Evolutionary conservation across 2,888 invertebrate species (phyloP).

Genomic region (Girardia tigrina): DNA sequence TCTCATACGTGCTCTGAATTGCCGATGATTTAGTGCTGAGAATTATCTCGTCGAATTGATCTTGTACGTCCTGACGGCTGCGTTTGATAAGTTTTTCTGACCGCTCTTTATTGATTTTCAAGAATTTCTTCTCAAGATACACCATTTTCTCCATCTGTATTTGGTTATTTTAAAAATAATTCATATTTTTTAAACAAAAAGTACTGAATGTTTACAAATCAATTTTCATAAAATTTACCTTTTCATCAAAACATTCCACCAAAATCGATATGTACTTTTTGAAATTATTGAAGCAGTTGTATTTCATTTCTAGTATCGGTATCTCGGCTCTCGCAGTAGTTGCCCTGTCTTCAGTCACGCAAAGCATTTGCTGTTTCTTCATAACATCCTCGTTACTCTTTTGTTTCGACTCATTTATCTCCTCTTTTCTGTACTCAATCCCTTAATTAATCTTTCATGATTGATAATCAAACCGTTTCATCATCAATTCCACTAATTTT

Average conservation of each 20-base stretch:
- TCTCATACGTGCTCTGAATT: neutral
- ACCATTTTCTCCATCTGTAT: slow-evolving; percentile 2
- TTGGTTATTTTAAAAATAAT: too few species aligned
- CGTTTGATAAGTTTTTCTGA: slow-evolving; percentile 10
- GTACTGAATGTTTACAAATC: too few species aligned
- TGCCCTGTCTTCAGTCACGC: neutral
- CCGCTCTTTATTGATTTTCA: neutral
- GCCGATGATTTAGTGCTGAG: neutral
- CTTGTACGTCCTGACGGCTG: neutral
- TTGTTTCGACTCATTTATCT: neutral
- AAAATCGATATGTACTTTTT: neutral
- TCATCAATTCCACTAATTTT: too few species aligned
- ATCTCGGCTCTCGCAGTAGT: neutral
- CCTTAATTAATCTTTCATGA: too few species aligned
- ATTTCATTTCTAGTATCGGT: neutral
- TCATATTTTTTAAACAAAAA: too few species aligned
- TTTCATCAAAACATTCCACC: slow-evolving; percentile 13
- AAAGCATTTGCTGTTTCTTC: neutral
- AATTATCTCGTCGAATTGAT: neutral
- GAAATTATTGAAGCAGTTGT: slow-evolving; percentile 1
- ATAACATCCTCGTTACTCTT: neutral
- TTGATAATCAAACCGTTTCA: too few species aligned
- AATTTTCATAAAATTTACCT: too few species aligned
- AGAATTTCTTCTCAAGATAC: neutral
- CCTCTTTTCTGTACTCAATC: slow-evolving; percentile 6